phyloP scores from a whole-genome alignment of 1,140 invertebrate species.

The Drosophila virilis region DNA sequence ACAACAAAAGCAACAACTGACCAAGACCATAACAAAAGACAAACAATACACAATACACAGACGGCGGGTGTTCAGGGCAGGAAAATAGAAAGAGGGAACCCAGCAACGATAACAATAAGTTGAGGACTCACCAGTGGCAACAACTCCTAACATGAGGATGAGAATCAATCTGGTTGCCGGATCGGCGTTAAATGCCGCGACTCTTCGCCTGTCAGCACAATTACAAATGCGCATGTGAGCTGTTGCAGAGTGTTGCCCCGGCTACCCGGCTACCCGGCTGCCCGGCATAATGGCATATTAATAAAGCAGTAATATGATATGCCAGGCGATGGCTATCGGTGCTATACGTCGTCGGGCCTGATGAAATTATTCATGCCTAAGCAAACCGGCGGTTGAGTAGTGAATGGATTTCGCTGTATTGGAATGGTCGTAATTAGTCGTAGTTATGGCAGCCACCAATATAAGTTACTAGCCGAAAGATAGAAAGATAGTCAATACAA shows the following conservation, averaged over 20 bases:
- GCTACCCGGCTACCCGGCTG: neutral
- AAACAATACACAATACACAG: slow-evolving; percentile 19
- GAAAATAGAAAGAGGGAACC: neutral
- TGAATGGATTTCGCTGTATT: neutral
- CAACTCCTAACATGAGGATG: neutral
- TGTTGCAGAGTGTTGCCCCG: neutral
- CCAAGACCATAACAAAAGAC: slow-evolving; percentile 30
- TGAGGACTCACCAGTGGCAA: neutral
- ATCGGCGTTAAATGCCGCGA: slow-evolving; percentile 57
- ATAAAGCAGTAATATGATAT: slow-evolving; percentile 78
- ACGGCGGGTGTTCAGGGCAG: neutral
- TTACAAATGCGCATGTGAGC: slow-evolving; percentile 62
- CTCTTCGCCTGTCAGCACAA: slow-evolving; percentile 68
- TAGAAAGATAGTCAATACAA: slow-evolving; percentile 26
- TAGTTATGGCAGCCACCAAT: slow-evolving; percentile 66
- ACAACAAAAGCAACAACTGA: slow-evolving; percentile 9
- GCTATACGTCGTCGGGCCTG: slow-evolving; percentile 65
- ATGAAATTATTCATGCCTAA: slow-evolving; percentile 78
- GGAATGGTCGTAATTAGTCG: slow-evolving; percentile 62
- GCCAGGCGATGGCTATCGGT: slow-evolving; percentile 69
- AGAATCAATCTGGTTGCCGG: slow-evolving; percentile 18
- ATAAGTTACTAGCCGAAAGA: slow-evolving; percentile 56
- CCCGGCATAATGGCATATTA: slow-evolving; percentile 70
- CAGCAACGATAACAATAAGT: slow-evolving; percentile 7
- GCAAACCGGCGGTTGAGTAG: slow-evolving; percentile 20